These are phyloP conservation scores for Vanessa tameamea DNA, from an alignment of 1,140 invertebrate genomes.

Conservation along the genomic window DNA sequence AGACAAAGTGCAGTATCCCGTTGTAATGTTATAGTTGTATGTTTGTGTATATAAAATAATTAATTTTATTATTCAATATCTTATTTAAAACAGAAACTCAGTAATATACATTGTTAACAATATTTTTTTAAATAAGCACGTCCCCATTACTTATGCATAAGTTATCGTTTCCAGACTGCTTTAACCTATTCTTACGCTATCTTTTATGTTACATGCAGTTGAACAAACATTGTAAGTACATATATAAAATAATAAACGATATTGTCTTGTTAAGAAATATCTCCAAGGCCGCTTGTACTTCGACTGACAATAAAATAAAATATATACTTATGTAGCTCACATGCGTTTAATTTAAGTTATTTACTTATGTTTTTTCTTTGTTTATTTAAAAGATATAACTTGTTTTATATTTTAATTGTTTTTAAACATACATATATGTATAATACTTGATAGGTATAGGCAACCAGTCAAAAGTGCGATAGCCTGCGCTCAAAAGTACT, in stretches of 20 bases:
- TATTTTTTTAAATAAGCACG: not conserved
- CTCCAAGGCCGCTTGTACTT: constrained; percentile 12
- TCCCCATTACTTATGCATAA: not conserved
- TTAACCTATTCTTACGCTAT: not conserved
- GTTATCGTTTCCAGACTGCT: not conserved
- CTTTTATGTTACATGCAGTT: constrained; percentile 9
- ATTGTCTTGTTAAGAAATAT: constrained; percentile 7
- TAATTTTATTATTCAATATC: too few species aligned
- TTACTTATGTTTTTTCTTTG: not conserved
- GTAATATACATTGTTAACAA: not conserved
- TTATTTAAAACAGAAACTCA: too few species aligned
- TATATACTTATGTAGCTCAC: not conserved
- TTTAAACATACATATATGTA: too few species aligned
- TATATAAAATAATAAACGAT: constrained; percentile 14
- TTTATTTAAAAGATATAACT: not conserved
- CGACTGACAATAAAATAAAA: constrained; percentile 8
- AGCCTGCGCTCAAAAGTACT: too few species aligned
- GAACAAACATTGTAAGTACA: constrained; percentile 10
- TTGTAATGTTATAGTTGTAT: too few species aligned
- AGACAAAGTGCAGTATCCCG: too few species aligned
- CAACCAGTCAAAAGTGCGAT: too few species aligned
- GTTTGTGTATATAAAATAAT: too few species aligned
- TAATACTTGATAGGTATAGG: too few species aligned
- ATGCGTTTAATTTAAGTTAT: not conserved
- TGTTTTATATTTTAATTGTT: too few species aligned